Evolutionary conservation across 1,140 invertebrate species (phyloP).

Genomic region (Trichonephila clavata): DNA sequence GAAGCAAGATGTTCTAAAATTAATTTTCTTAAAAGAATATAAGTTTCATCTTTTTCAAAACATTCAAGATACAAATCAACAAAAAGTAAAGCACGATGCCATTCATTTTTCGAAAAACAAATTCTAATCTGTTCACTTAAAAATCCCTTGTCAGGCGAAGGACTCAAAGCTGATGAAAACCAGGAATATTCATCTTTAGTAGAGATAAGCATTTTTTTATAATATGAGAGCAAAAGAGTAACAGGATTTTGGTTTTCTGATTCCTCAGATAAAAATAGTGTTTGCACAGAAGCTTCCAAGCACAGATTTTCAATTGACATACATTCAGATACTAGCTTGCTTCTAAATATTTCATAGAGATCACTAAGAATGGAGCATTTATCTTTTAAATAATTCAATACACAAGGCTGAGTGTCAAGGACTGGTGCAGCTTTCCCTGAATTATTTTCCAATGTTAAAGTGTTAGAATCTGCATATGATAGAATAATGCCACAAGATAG

Average conservation of each 20-base stretch:
- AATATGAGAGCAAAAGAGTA: conserved; percentile 23
- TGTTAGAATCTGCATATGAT: not conserved
- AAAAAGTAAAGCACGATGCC: conserved; percentile 61
- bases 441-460: not conserved
- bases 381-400: conserved; percentile 58
- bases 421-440: conserved; percentile 3
- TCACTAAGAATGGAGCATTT: conserved; percentile 60
- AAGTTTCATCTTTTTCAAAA: conserved; percentile 30
- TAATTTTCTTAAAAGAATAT: conserved; percentile 25
- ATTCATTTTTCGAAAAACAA: conserved; percentile 35
- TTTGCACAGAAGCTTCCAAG: conserved; percentile 1
- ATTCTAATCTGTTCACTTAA: conserved; percentile 40
- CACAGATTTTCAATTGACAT: not conserved
- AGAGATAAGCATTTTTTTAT: conserved; percentile 18
- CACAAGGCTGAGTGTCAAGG: conserved; percentile 30
- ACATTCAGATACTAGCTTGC: not conserved
- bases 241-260: not conserved
- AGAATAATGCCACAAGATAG: conserved; percentile 50
- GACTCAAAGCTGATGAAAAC: conserved; percentile 67
- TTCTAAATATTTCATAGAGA: conserved; percentile 50
- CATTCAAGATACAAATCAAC: conserved; percentile 57
- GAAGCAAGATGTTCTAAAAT: conserved; percentile 66
- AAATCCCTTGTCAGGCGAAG: conserved; percentile 10
- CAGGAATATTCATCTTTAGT: not conserved
- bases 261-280: conserved; percentile 19